A percentile compares a stretch with the other conserved stretches of the same genome.
These are phyloP conservation scores for Aphaenogaster ashmeadi DNA, from an alignment of 1,140 invertebrate genomes.

Conservation along the genomic window DNA sequence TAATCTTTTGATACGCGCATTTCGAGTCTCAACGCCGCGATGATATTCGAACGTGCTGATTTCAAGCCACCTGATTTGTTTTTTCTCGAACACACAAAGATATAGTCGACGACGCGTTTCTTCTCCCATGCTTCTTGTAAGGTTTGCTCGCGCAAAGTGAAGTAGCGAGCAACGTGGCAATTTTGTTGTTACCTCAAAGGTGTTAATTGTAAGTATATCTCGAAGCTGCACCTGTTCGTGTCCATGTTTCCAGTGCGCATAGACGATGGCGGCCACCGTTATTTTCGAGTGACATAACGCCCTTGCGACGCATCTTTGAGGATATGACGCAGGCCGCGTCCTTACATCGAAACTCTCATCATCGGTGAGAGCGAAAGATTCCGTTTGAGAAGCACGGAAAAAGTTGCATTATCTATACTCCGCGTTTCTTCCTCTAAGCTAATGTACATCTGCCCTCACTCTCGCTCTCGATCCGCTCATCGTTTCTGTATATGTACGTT, in stretches of 20 bases:
- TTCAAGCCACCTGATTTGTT: neutral
- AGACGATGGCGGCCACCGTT: constrained; percentile 91
- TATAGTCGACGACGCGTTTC: neutral
- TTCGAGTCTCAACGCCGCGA: neutral
- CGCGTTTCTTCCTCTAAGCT: constrained; percentile 38
- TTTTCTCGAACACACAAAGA: constrained; percentile 13
- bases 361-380: constrained; percentile 79
- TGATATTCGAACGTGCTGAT: constrained; percentile 15
- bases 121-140: neutral
- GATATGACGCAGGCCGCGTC: constrained; percentile 86
- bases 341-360: constrained; percentile 80
- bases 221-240: constrained; percentile 66
- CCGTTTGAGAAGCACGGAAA: constrained; percentile 58
- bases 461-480: constrained; percentile 29
- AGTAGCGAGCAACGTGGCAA: constrained; percentile 31
- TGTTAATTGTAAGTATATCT: constrained; percentile 64
- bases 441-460: constrained; percentile 25
- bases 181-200: constrained; percentile 31
- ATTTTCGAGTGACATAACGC: constrained; percentile 92
- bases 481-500: constrained; percentile 44
- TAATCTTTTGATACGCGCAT: neutral
- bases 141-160: constrained; percentile 7
- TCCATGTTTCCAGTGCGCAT: constrained; percentile 88
- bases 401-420: constrained; percentile 34
- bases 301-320: constrained; percentile 92